Base-by-base conservation (phyloP, 2,888 invertebrate genomes). In the Celastrina argiolus region DNA sequence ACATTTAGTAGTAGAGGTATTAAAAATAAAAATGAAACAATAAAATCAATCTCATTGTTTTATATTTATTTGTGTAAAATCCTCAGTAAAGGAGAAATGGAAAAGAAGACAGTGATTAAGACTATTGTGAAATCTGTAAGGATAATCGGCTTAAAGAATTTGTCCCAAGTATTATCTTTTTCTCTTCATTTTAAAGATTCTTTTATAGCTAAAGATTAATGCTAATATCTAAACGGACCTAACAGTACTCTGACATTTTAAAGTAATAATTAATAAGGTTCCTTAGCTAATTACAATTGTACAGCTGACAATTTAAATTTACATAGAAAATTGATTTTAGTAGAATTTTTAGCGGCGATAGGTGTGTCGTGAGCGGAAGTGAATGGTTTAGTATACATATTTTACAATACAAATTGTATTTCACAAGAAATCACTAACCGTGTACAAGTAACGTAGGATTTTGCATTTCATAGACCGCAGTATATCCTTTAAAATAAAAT, bases 91-190 rank as follows among this genome's bases (percentile, higher is more conserved):
- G 18, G 12, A 18, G 16, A 59, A 59, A 1, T 34, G 31, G 10
- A 34, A 31, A n/a, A 61, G 22, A 61, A 5, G 12, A 39, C 12
- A 61, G 36, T 61, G 61, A 61, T 39, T 61, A 36, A 36, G 36
- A 61, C 22, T 36, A 14, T 36, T 39, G 36, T 36, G 39, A 39
- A 36, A 61, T 61, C 61, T 61, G 36, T 14, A 22, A 61, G 61
- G 39, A 61, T 26, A 39, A 61, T 61, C 61, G 16, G 39, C 34
- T 61, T 61, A 39, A 36, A 61, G 61, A 39, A 61, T 39, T 61
- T 61, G 39, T 61, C 18, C 61, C 14, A 39, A 61, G 61, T 39
- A 36, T 18, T 36, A 34, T 61, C 36, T 14, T 61, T 36, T 61
- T 39, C 18, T 39, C 18, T 18, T 39, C 34, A 61, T 36, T 61